Evolutionary conservation across 2,888 invertebrate species (phyloP).

Genomic region (Habroteleia sp.): DNA sequence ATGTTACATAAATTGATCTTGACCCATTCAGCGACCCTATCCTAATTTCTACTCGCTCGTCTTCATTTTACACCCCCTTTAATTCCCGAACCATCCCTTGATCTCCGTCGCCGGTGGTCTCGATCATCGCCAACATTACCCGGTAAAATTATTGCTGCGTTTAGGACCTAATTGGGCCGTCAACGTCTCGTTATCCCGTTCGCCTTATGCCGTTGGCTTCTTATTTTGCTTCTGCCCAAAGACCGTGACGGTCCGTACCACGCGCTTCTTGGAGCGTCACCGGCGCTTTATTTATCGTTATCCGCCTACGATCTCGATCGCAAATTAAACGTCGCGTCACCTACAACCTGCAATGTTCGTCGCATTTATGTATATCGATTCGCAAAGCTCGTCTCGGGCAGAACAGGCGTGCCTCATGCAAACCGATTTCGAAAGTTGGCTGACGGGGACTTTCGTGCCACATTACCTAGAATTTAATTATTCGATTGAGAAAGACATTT

Average conservation of each 20-base stretch:
- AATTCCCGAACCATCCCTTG: conserved; percentile 10
- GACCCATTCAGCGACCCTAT: conserved; percentile 10
- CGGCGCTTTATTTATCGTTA: conserved; percentile 67
- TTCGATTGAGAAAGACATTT: conserved; percentile 1
- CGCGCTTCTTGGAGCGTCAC: conserved; percentile 66
- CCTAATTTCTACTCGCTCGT: conserved; percentile 18
- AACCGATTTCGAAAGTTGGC: conserved; percentile 55
- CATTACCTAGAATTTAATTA: conserved; percentile 8
- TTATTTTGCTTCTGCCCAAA: conserved; percentile 65
- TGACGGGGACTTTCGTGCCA: conserved; percentile 14
- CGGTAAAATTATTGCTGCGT: conserved; percentile 71
- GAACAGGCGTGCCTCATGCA: conserved; percentile 69
- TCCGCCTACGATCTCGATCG: conserved; percentile 69
- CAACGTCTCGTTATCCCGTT: conserved; percentile 77
- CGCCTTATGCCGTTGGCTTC: conserved; percentile 59
- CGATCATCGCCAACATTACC: conserved; percentile 52
- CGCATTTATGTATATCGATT: conserved; percentile 67
- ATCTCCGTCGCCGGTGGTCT: conserved; percentile 52
- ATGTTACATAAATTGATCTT: conserved; percentile 15
- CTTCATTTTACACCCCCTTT: conserved; percentile 9
- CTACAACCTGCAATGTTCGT: conserved; percentile 62
- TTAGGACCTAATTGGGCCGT: conserved; percentile 79
- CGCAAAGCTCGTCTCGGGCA: conserved; percentile 65
- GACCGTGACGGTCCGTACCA: conserved; percentile 77
- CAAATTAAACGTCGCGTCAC: conserved; percentile 76